Evolutionary conservation across 2,888 invertebrate species (phyloP).

Genomic region (Amblyjoppa fuscipennis): DNA sequence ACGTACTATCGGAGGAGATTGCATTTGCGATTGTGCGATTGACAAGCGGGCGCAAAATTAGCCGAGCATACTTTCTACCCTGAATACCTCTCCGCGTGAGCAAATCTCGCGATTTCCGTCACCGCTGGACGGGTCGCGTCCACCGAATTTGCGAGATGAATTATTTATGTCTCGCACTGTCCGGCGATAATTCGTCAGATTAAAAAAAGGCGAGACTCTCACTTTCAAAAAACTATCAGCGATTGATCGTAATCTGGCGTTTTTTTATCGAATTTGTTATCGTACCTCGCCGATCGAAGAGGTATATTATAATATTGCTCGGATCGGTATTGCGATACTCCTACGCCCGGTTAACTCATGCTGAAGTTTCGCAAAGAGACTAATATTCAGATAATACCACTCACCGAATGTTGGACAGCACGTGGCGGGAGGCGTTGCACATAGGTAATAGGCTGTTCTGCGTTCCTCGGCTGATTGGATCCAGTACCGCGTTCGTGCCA

Average conservation of each 20-base stretch:
- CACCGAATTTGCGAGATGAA: conserved; percentile 24
- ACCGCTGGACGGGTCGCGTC: conserved; percentile 29
- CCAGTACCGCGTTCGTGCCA: conserved; percentile 73
- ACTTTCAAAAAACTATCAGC: conserved; percentile 63
- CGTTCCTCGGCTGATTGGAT: conserved; percentile 75
- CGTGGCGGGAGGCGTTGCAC: conserved; percentile 65
- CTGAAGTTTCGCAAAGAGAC: conserved; percentile 51
- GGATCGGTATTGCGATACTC: conserved; percentile 60
- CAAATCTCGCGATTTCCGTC: conserved; percentile 36
- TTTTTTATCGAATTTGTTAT: conserved; percentile 24
- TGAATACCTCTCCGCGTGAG: conserved; percentile 60
- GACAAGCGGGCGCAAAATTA: conserved; percentile 62
- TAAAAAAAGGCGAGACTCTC: conserved; percentile 43
- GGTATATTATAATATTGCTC: conserved; percentile 1
- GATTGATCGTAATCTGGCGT: conserved; percentile 11
- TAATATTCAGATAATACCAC: conserved; percentile 74
- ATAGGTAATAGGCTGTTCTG: conserved; percentile 38
- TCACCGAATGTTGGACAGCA: conserved; percentile 62
- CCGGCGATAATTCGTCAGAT: conserved; percentile 33
- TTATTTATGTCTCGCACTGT: conserved; percentile 40
- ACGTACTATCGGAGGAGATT: conserved; percentile 45
- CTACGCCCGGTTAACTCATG: conserved; percentile 8
- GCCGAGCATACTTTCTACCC: conserved; percentile 69
- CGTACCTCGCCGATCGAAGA: conserved; percentile 67
- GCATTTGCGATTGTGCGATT: conserved; percentile 55